Conservation (phyloP, 2,888 invertebrate genomes). For the Orthosia gracilis region DNA sequence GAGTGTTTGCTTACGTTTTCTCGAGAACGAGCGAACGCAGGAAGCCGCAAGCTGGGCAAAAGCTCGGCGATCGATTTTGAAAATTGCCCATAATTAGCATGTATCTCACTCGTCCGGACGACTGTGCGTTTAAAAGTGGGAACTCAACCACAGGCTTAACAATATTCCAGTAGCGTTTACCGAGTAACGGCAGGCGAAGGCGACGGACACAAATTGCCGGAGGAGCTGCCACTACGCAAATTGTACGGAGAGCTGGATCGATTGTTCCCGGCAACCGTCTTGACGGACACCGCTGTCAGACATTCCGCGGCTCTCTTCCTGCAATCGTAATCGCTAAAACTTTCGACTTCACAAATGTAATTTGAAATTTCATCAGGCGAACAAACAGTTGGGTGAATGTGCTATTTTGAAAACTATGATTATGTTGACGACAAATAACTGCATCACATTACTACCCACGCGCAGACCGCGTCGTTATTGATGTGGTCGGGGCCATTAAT, state of each 20-base stretch:
- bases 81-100: slow-evolving; percentile 91
- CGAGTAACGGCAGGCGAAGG: slow-evolving; percentile 87
- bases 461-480: slow-evolving; percentile 66
- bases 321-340: slow-evolving; percentile 42
- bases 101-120: slow-evolving; percentile 87
- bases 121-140: slow-evolving; percentile 87
- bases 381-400: slow-evolving; percentile 58
- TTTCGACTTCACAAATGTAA: slow-evolving; percentile 48
- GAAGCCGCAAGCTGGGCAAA: slow-evolving; percentile 87
- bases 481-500: slow-evolving; percentile 72
- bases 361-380: slow-evolving; percentile 45
- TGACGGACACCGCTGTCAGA: slow-evolving; percentile 59
- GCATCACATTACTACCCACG: slow-evolving; percentile 65
- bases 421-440: slow-evolving; percentile 66
- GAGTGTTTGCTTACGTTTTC: slow-evolving; percentile 78
- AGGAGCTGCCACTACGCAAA: slow-evolving; percentile 88
- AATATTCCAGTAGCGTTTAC: slow-evolving; percentile 91
- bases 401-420: slow-evolving; percentile 54
- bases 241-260: slow-evolving; percentile 81
- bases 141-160: slow-evolving; percentile 87
- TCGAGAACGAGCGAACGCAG: slow-evolving; percentile 82
- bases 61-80: slow-evolving; percentile 90
- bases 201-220: slow-evolving; percentile 89
- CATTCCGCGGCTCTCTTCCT: slow-evolving; percentile 34
- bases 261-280: slow-evolving; percentile 80